A percentile compares a stretch with the other conserved stretches of the same genome.
These are phyloP conservation scores for Eulemur rufifrons DNA, from an alignment of 2,113 vertebrate species.

Conservation along the genomic window DNA sequence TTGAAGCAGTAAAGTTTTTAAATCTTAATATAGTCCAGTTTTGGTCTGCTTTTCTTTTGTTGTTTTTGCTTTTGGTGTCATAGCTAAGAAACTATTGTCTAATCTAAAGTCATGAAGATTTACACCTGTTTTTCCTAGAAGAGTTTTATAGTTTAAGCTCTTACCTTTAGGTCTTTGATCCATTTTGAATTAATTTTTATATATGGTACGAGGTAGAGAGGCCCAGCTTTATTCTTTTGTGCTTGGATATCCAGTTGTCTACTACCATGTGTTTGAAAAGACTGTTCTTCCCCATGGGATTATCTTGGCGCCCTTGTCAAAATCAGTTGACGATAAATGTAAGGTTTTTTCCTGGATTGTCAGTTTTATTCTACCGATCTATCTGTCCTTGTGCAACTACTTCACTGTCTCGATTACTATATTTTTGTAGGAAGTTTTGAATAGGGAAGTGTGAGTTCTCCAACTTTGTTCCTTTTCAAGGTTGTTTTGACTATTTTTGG, in stretches of 20 bases:
- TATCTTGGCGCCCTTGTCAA: not conserved
- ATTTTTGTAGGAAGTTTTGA: not conserved
- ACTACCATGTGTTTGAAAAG: not conserved
- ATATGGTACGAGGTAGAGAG: not conserved
- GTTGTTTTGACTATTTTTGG: not conserved
- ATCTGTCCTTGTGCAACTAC: not conserved
- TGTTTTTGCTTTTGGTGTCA: not conserved
- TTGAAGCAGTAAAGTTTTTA: not conserved
- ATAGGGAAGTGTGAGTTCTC: not conserved
- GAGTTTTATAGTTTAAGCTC: slow-evolving; percentile 7
- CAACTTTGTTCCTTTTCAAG: not conserved
- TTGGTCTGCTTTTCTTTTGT: not conserved
- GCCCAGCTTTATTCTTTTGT: not conserved
- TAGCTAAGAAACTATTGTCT: not conserved
- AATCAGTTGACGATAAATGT: not conserved
- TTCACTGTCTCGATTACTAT: not conserved
- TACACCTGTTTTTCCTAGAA: not conserved
- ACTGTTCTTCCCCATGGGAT: not conserved
- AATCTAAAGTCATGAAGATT: not conserved
- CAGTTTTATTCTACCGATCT: not conserved
- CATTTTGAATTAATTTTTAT: slow-evolving; percentile 32
- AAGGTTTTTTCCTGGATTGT: not conserved
- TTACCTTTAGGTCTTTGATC: not conserved
- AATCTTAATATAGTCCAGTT: not conserved
- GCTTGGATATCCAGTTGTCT: not conserved